Percentiles rank a stretch among this genome's conserved stretches.
phyloP scores from a whole-genome alignment of 2,113 vertebrate species.

The Engystomops pustulosus region DNA sequence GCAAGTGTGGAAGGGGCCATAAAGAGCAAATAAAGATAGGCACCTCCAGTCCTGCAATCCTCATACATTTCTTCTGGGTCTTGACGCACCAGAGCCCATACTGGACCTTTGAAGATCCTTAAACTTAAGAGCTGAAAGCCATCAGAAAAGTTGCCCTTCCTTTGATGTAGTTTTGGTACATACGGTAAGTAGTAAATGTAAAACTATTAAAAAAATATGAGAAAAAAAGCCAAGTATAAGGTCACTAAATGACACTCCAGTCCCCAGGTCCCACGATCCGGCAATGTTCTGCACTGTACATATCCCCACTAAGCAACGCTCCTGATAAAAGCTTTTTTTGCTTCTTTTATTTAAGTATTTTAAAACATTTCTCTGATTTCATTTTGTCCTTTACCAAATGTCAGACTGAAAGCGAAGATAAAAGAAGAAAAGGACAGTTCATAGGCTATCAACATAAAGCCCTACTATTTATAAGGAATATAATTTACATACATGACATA shows the following conservation, averaged over 20 bases:
- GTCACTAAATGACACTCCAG: too few relatives aligned
- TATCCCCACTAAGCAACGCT: neutral
- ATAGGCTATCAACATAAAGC: conserved; percentile 17
- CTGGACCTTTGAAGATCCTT: too few relatives aligned
- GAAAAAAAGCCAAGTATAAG: neutral
- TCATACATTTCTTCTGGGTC: too few relatives aligned
- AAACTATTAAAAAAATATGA: too few relatives aligned
- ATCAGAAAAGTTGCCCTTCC: too few relatives aligned
- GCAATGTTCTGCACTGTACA: neutral
- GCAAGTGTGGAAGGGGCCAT: too few relatives aligned
- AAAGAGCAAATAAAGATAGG: too few relatives aligned
- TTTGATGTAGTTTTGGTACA: too few relatives aligned
- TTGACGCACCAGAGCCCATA: too few relatives aligned
- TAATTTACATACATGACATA: neutral
- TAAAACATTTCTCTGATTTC: neutral
- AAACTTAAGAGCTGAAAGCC: too few relatives aligned
- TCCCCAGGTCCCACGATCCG: neutral
- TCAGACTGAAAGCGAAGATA: neutral
- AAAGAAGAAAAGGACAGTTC: conserved; percentile 6
- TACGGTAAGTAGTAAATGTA: too few relatives aligned
- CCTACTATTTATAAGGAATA: conserved; percentile 6
- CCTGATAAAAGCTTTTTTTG: neutral
- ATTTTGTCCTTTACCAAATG: conserved; percentile 24
- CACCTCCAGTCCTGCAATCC: too few relatives aligned
- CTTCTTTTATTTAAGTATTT: neutral